Percentiles rank a stretch among this genome's conserved stretches.
These are phyloP conservation scores for Dipodomys ordii DNA, from an alignment of 2,113 vertebrate species.

Conservation along the genomic window DNA sequence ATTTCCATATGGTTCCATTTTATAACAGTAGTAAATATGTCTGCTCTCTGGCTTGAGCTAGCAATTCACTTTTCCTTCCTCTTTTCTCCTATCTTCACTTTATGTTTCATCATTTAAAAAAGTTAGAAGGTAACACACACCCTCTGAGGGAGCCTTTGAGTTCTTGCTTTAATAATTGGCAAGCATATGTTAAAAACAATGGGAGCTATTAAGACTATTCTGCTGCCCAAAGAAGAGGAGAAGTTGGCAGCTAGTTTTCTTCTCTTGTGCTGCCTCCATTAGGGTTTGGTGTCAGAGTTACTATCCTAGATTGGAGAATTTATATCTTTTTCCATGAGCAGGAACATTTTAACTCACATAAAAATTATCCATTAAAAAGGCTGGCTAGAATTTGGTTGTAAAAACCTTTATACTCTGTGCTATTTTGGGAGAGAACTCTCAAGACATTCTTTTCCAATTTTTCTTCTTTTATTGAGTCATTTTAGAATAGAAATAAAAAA, in stretches of 20 bases:
- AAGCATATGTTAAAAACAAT: neutral
- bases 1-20: neutral
- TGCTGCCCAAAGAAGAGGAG: neutral
- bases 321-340: neutral
- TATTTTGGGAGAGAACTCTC: neutral
- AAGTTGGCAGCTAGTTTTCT: neutral
- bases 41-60: neutral
- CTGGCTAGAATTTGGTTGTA: neutral
- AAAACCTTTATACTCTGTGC: neutral
- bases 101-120: neutral
- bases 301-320: neutral
- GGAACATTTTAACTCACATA: neutral
- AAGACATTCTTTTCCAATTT: neutral
- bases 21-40: neutral
- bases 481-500: slow-evolving; percentile 12
- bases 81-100: neutral
- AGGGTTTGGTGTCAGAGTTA: neutral
- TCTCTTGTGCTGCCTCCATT: neutral
- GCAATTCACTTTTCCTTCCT: neutral
- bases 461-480: neutral
- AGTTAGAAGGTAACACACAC: neutral
- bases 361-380: slow-evolving; percentile 7
- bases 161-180: neutral
- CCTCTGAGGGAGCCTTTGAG: neutral
- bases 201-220: neutral